Percentiles rank a stretch among this genome's conserved stretches.
Conservation (phyloP, 2,113 vertebrate genomes). For the Trogon melanurus region DNA sequence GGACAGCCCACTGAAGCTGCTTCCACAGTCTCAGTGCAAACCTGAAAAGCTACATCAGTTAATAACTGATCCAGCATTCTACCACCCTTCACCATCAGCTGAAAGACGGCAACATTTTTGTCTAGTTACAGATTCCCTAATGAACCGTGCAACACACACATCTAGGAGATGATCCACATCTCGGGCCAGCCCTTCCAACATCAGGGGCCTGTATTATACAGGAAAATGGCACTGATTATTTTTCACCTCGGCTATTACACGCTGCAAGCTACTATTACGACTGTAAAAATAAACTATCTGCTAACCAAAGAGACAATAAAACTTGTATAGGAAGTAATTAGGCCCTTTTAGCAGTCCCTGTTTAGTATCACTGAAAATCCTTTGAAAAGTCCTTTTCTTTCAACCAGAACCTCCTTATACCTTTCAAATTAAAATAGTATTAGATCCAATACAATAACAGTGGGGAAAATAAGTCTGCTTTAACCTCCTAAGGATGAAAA, state of each 20-base stretch:
- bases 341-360: not conserved
- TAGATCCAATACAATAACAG: not conserved
- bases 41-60: not conserved
- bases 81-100: not conserved
- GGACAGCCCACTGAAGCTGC: not conserved
- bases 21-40: not conserved
- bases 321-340: not conserved
- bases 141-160: accelerated
- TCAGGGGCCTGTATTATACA: not conserved
- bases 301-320: not conserved
- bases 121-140: not conserved
- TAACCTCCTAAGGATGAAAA: not conserved
- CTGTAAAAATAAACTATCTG: not conserved
- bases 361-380: not conserved
- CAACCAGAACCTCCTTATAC: not conserved
- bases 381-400: not conserved
- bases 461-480: not conserved
- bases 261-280: not conserved
- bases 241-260: not conserved
- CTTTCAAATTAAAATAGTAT: not conserved
- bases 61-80: not conserved
- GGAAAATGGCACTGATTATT: not conserved
- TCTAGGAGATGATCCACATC: not conserved
- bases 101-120: not conserved
- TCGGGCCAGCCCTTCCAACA: not conserved